phyloP scores from a whole-genome alignment of 2,113 vertebrate genomes.

The Mixornis gularis region DNA sequence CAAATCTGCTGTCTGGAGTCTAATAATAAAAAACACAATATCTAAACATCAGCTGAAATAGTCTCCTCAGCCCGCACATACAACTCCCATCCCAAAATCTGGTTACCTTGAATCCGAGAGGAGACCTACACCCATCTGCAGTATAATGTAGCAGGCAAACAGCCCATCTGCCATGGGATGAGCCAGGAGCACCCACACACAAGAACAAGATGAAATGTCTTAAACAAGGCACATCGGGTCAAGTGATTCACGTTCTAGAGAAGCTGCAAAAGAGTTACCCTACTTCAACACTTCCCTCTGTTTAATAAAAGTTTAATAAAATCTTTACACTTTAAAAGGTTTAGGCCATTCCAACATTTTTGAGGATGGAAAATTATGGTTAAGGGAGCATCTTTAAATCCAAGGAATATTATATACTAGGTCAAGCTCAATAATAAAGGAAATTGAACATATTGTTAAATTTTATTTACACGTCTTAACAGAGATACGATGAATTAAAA shows the following conservation, averaged over 20 bases:
- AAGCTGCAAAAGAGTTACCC: neutral
- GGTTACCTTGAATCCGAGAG: neutral
- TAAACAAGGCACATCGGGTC: neutral
- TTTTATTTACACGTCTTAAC: neutral
- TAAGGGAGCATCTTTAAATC: neutral
- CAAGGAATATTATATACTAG: neutral
- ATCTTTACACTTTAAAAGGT: conserved; percentile 37
- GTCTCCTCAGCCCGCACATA: neutral
- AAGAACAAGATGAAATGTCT: neutral
- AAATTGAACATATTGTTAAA: neutral
- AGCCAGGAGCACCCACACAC: neutral
- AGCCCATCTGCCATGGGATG: neutral
- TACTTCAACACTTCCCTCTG: neutral
- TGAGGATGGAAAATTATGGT: neutral
- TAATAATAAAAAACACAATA: neutral
- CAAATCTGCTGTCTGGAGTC: neutral
- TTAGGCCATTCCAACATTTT: neutral
- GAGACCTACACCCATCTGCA: neutral
- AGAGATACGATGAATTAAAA: neutral
- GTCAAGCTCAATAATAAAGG: neutral
- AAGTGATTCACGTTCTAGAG: neutral
- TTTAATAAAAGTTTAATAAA: neutral
- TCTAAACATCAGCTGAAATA: neutral
- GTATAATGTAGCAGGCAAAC: neutral
- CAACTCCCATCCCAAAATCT: neutral